Base-by-base conservation (phyloP, 1,140 invertebrate genomes). In the Drosophila setifemur region DNA sequence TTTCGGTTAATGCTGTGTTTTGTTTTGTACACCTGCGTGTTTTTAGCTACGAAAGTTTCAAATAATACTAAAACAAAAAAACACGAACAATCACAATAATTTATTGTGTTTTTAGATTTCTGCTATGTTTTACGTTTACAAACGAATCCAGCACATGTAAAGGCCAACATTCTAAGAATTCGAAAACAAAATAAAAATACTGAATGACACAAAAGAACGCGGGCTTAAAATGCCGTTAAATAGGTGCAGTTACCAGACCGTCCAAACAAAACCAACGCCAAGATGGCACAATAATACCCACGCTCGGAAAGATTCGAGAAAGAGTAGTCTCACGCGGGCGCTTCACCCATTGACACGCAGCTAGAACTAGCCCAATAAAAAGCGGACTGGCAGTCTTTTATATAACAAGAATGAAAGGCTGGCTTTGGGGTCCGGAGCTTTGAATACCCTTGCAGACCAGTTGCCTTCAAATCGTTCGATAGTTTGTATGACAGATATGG, bases 321-420 rank as follows among this genome's bases (percentile, higher is more conserved):
- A n/a, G n/a, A n/a, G n/a, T 28, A 45, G 35, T 23, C 42, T 37
- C 31, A 39, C 54, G 14, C 18, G 14, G 16, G 12, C 69, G 43
- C 16, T 25, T 63, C 21, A 29, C 68, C 69, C 68, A 72, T 72
- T 76, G 73, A 73, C 73, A 58, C 74, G 60, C 49, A 67, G 75
- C 64, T 73, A 60, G 63, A 75, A 64, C 67, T 73, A 86, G 81
- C 76, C 81, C 71, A 85, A 85, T 85, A 86, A 86, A 85, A 85
- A 85, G 58, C 63, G 57, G 73, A 60, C 39, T 33, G 73, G 45
- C 60, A 45, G 49, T 29, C 47, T 35, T n/a, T n/a, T n/a, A n/a
- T n/a, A n/a, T n/a, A n/a, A n/a, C n/a, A n/a, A n/a, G 31, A 9
- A 19, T 8, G 37, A 9, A 23, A 28, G 26, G 18, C 25, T 18